These are phyloP conservation scores for Turdus rufiventris DNA, from an alignment of 2,113 vertebrate species.

Conservation along the genomic window DNA sequence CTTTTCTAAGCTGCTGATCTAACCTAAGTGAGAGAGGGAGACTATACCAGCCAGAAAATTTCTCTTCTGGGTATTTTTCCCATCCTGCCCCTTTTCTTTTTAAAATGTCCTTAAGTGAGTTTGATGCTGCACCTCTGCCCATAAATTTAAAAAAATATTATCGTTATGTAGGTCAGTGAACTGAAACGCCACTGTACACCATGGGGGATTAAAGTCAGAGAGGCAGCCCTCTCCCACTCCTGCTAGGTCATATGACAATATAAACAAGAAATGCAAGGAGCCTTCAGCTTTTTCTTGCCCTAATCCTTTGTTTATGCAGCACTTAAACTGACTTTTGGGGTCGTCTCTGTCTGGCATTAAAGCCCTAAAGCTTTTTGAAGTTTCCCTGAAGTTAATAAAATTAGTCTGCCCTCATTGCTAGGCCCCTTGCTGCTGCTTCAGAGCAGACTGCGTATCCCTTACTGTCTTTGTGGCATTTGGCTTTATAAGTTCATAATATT, in stretches of 20 bases:
- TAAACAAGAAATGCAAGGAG: constrained; percentile 68
- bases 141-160: constrained; percentile 69
- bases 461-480: constrained; percentile 43
- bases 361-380: constrained; percentile 77
- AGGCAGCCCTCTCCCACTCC: constrained; percentile 55
- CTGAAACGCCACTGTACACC: constrained; percentile 59
- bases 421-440: constrained; percentile 62
- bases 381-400: constrained; percentile 78
- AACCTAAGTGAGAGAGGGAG: constrained; percentile 42
- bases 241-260: constrained; percentile 64
- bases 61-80: constrained; percentile 33
- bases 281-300: constrained; percentile 64
- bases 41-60: constrained; percentile 17
- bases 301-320: constrained; percentile 75
- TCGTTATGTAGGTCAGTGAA: constrained; percentile 72
- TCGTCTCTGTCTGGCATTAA: constrained; percentile 73
- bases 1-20: constrained; percentile 63
- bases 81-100: not conserved
- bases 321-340: constrained; percentile 74
- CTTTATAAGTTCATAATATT: constrained; percentile 66
- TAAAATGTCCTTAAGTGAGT: constrained; percentile 52
- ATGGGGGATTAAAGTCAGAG: constrained; percentile 49
- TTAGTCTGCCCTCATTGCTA: constrained; percentile 69
- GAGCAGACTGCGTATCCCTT: constrained; percentile 38
- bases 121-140: constrained; percentile 62